Base-by-base conservation (phyloP, 2,797 vertebrate genomes). In the Hemitrygon akajei region DNA sequence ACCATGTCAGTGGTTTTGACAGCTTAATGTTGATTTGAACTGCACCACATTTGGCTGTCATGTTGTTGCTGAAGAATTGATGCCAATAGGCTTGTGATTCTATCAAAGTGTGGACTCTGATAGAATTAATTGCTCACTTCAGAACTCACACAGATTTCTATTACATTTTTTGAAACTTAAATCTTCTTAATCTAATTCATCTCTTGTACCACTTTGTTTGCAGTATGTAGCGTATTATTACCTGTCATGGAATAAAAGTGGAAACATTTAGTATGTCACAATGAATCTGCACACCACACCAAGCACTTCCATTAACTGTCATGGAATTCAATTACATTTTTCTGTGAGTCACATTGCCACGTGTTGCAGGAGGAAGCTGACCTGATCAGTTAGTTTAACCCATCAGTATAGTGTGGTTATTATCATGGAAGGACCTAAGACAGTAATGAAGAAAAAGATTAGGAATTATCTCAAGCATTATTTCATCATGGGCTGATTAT, bases 261-360 rank as follows among this genome's bases (percentile, higher is more conserved):
- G 66, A 69, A 69, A 89, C 86, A 69, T 89, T 89, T 89, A 69
- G 63, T 89, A 66, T 89, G 86, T 89, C 63, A 89, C 86, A 89
- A 37, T 89, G 86, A 89, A 89, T 89, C 86, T 89, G 86, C 0
- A 25, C 86, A 34, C 63, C 86, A 69, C n/a, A 69, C 66, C 63
- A 66, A 37, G 86, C 63, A 12, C 86, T 89, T 69, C 60, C 63
- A 89, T 89, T 89, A 89, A 89, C 86, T 89, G 86, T 69, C 86
- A 89, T 37, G 86, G 86, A 89, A 89, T 89, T 89, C 37, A 89
- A 89, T 89, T 89, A 89, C 86, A 89, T 89, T 89, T 89, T 89
- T 69, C 86, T 69, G 63, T 1, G 18, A 69, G 86, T 89, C 60
- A 89, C 9, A 69, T 69, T 37, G 63, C 37, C 69, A 63, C 89